Evolutionary conservation across 2,888 invertebrate genomes (phyloP).

Genomic region (Drosophila pegasa): DNA sequence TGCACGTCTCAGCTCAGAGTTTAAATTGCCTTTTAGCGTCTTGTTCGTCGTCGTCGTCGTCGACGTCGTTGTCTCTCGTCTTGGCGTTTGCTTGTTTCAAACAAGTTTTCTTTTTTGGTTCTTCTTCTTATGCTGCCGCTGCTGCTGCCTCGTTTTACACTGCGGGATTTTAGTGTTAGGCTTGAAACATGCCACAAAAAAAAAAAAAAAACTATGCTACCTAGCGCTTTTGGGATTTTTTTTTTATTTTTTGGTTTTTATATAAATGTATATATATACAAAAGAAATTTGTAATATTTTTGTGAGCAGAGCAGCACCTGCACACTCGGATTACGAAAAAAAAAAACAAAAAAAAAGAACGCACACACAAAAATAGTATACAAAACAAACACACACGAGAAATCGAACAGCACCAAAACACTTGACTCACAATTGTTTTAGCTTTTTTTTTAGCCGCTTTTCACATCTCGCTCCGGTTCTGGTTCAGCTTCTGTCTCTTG

Average conservation of each 20-base stretch:
- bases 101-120: conserved; percentile 75
- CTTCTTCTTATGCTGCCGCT: conserved; percentile 54
- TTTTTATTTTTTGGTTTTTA: conserved; percentile 11
- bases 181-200: conserved; percentile 30
- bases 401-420: conserved; percentile 54
- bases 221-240: conserved; percentile 21
- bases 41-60: conserved; percentile 53
- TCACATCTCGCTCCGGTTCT: conserved; percentile 52
- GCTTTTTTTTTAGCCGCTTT: conserved; percentile 58
- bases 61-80: conserved; percentile 41
- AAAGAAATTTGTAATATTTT: conserved; percentile 15
- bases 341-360: conserved; percentile 40
- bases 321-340: conserved; percentile 22
- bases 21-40: conserved; percentile 65
- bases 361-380: conserved; percentile 45
- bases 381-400: conserved; percentile 50
- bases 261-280: conserved; percentile 11
- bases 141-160: conserved; percentile 59
- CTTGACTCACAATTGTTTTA: conserved; percentile 61
- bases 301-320: conserved; percentile 19
- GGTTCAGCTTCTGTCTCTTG: conserved; percentile 39
- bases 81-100: conserved; percentile 63
- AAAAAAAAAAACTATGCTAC: conserved; percentile 10
- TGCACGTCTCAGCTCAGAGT: conserved; percentile 49
- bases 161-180: conserved; percentile 46